Evolutionary conservation across 2,888 invertebrate species (phyloP).

Genomic region (Aspidiotus rigidus): DNA sequence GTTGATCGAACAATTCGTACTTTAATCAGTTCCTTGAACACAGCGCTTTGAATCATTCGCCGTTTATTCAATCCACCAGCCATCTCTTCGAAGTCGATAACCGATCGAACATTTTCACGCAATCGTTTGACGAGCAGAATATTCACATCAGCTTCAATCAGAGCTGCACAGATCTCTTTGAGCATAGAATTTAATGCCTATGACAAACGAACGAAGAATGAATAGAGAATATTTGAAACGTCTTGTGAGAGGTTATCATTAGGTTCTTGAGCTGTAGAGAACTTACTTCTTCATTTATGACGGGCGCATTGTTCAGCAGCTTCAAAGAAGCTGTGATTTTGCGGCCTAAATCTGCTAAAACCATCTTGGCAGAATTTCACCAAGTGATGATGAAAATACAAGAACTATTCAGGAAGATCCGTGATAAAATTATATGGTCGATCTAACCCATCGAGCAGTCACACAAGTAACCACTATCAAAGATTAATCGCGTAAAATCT

Average conservation of each 20-base stretch:
- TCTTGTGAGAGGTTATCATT: not conserved
- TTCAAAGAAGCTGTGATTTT: constrained; percentile 97
- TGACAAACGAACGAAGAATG: constrained; percentile 37
- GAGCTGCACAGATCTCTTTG: constrained; percentile 94
- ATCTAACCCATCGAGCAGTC: no score
- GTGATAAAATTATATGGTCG: no score
- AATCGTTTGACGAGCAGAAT: constrained; percentile 89
- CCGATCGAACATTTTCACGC: constrained; percentile 91
- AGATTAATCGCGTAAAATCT: no score
- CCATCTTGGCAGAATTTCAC: constrained; percentile 55
- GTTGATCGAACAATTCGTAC: constrained; percentile 45
- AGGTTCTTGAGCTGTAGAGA: no score
- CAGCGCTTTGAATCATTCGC: constrained; percentile 96
- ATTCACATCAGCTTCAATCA: constrained; percentile 95
- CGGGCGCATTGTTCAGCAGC: constrained; percentile 93
- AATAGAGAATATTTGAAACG: not conserved
- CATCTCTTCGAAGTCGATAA: constrained; percentile 99
- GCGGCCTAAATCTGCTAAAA: constrained; percentile 98
- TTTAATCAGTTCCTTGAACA: constrained; percentile 96
- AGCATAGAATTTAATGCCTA: constrained; percentile 97
- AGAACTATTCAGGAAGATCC: no score
- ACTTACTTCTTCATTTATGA: constrained; percentile 92
- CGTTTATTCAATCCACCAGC: constrained; percentile 96
- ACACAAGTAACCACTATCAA: no score
- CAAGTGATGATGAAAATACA: no score